Evolutionary conservation across 2,113 vertebrate species (phyloP).

Genomic region (Micromys minutus): DNA sequence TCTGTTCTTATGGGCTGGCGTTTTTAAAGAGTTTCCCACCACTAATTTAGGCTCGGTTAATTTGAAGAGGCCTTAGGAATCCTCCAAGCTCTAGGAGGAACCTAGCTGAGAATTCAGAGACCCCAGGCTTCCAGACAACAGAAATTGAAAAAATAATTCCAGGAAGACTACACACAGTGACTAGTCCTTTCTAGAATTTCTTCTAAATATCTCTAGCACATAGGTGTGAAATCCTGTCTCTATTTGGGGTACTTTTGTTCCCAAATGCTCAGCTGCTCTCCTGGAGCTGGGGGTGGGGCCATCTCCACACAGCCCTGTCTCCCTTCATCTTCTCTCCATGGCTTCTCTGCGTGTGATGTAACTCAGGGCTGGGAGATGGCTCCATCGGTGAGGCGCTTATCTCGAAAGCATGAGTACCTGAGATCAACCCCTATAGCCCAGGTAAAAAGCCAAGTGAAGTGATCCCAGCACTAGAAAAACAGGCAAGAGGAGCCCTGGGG

Average conservation of each 20-base stretch:
- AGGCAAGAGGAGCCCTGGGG: neutral
- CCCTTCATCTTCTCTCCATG: neutral
- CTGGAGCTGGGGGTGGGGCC: neutral
- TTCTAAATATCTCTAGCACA: conserved; percentile 39
- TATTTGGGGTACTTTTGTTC: conserved; percentile 58
- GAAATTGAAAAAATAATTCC: neutral
- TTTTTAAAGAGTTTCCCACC: neutral
- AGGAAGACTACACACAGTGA: conserved; percentile 32
- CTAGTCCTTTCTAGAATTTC: conserved; percentile 47
- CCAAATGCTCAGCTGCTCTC: conserved; percentile 61
- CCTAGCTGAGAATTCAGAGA: neutral
- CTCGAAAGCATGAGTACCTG: neutral
- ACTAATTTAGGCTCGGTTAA: neutral
- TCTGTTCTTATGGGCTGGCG: neutral
- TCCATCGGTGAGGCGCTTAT: no score
- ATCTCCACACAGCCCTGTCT: neutral
- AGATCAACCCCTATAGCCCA: neutral
- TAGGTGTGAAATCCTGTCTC: conserved; percentile 59
- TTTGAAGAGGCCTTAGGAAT: neutral
- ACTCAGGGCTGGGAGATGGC: neutral
- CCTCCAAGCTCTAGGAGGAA: neutral
- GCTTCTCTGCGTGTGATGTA: neutral
- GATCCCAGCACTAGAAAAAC: neutral
- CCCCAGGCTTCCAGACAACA: neutral
- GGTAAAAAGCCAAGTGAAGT: neutral